A percentile compares a stretch with the other conserved stretches of the same genome.
These are phyloP conservation scores for Amphiprion clarkii DNA, from an alignment of 2,797 vertebrate species.

Conservation along the genomic window DNA sequence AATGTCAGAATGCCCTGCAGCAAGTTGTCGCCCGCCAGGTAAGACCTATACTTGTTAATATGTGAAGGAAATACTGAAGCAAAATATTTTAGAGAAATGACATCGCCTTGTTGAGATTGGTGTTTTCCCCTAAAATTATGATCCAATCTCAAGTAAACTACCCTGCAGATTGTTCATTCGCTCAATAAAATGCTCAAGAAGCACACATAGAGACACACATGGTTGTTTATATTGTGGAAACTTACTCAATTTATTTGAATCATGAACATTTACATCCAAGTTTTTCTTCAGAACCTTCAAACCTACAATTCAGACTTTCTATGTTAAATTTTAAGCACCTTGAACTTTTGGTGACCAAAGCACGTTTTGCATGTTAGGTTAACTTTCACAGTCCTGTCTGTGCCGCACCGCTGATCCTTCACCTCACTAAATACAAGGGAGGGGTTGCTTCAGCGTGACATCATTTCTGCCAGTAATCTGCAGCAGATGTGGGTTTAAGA, in stretches of 20 bases:
- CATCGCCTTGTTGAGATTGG: too few species aligned
- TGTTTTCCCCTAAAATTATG: neutral
- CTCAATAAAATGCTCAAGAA: neutral
- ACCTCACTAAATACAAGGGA: constrained; percentile 52
- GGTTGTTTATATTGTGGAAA: neutral
- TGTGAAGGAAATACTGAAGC: neutral
- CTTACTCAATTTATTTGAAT: neutral
- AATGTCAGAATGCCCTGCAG: constrained; percentile 98
- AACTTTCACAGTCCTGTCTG: constrained; percentile 32
- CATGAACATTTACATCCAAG: neutral
- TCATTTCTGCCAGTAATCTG: constrained; percentile 50
- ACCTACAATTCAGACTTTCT: neutral
- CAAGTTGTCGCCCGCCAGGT: constrained; percentile 97
- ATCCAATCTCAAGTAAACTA: neutral
- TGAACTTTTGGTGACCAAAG: neutral
- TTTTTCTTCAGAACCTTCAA: neutral
- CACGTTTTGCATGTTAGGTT: constrained; percentile 32
- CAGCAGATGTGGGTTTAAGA: constrained; percentile 60
- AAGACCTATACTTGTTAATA: constrained; percentile 23
- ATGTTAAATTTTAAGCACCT: neutral
- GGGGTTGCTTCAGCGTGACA: constrained; percentile 50
- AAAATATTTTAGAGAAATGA: too few species aligned
- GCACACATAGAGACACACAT: neutral
- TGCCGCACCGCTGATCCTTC: constrained; percentile 48
- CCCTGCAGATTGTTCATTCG: neutral